Base-by-base conservation (phyloP, 2,113 vertebrate genomes). In the Corythornis cristatus region DNA sequence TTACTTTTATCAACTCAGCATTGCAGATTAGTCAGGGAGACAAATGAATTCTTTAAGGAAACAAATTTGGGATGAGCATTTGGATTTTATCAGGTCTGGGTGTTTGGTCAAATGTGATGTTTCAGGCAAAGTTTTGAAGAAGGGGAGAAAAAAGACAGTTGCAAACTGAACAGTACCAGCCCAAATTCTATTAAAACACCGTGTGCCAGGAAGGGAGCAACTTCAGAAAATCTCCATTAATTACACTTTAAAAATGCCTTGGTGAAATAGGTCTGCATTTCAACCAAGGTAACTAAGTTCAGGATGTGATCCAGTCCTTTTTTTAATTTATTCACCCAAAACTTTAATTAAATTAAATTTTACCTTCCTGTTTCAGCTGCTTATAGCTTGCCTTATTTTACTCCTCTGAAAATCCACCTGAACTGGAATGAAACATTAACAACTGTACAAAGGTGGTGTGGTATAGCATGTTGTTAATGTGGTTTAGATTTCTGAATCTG, bases 51-150 rank as follows among this genome's bases (percentile, higher is more conserved):
- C 56, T 33, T 25, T 23, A 70, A 95, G 40, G 25, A 85, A 93
- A 91, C 45, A 85, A 79, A 88, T 71, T 58, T 67, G 25, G 23
- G 46, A 37, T 82, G 43, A 86, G 22, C 23, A 74, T 66, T 91
- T 82, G 43, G 58, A 56, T 89, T 74, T 92, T 87, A 43, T 66
- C 50, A 74, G 25, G 46, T 82, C 35, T 85, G 43, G 67, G 22
- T 70, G 15, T 79, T 84, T 75, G 42, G 50, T 82, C 62, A 93
- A 87, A 84, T 15, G 25, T 25, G n/a, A 40, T 82, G 28, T 87
- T 95, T 84, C 62, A 82, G 70, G 42, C 12, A 89, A 89, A 90
- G 58, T 62, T 95, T 6, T 37, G 53, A 76, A 85, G 81, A 64
- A 3, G 14, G 8, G 6, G 2, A 20, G 22, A 35, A 68, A 50